Percentiles rank a stretch among this genome's conserved stretches.
Conservation (phyloP, 2,888 invertebrate genomes). For the Rhogogaster chlorosoma region DNA sequence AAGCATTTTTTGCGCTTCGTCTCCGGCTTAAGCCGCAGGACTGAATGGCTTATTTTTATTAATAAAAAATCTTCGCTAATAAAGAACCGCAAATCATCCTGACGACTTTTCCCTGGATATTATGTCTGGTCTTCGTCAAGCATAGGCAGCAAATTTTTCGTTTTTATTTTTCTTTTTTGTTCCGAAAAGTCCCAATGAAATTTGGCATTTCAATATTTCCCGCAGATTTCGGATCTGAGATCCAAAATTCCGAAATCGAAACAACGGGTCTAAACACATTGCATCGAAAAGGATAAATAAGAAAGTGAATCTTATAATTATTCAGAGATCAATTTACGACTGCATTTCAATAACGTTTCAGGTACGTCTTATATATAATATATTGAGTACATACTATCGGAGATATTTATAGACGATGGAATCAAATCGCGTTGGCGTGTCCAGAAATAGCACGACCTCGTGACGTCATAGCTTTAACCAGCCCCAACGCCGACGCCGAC, state of each 20-base stretch:
- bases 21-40: neutral
- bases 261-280: no score
- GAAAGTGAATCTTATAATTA: neutral
- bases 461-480: conserved; percentile 67
- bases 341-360: neutral
- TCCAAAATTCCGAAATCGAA: neutral
- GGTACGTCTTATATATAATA: neutral
- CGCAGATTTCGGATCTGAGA: neutral
- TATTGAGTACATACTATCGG: neutral
- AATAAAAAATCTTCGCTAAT: neutral
- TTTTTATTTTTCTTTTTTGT: neutral
- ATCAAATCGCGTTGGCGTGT: conserved; percentile 30
- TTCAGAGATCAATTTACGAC: neutral
- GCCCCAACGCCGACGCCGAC: neutral
- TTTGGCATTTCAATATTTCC: neutral
- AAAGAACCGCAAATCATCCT: neutral
- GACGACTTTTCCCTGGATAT: neutral
- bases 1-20: neutral
- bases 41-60: neutral
- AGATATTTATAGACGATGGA: conserved; percentile 15
- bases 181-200: neutral
- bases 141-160: neutral
- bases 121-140: neutral
- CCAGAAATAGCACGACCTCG: conserved; percentile 55
- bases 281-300: neutral